Base-by-base conservation (phyloP, 2,797 vertebrate genomes). In the Taenioides sp. region DNA sequence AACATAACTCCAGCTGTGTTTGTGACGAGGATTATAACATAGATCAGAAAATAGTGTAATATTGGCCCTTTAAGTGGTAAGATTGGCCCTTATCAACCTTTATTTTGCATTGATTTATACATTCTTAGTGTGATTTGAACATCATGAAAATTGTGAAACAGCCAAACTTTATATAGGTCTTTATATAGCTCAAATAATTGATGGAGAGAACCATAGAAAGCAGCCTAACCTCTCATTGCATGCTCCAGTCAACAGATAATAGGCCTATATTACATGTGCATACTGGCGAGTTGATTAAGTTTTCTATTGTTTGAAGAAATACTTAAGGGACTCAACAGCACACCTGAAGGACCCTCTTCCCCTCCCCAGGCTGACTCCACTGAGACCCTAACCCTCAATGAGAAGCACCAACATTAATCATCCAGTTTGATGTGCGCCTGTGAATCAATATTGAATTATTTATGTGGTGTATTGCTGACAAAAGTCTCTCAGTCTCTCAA, bases 361-460 rank as follows among this genome's bases (percentile, higher is more conserved):
- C 5, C 25, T 28, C 25, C 23, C 27, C 25, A 23, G 43, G 20
- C 50, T 6, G n/a, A 57, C 22, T 11, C 55, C 55, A 25, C 55
- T 16, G 43, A 47, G 43, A 47, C 43, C 43, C 12, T 47, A 47
- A 47, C 43, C 43, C 14, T 47, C 43, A 16, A 4, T 47, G 43
- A 16, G 57, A 27, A 28, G 57, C 3, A 58, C 22, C 22, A 58
- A 12, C 55, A 58, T 23, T 16, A 58, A 23, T 23, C 54, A 57
- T 57, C 3, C 43, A 47, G 43, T n/a, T n/a, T 54, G 50, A 17
- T 25, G 55, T 16, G 25, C 17, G 16, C 10, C 6, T 28, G 18
- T 59, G 25, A 28, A 59, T 59, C 57, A 59, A 27, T 59, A 6
- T 18, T 62, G 31, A 62, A 62, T 62, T 20, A 62, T 62, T 22